Conservation (phyloP, 2,888 invertebrate species). For the Crocallis elinguaria region DNA sequence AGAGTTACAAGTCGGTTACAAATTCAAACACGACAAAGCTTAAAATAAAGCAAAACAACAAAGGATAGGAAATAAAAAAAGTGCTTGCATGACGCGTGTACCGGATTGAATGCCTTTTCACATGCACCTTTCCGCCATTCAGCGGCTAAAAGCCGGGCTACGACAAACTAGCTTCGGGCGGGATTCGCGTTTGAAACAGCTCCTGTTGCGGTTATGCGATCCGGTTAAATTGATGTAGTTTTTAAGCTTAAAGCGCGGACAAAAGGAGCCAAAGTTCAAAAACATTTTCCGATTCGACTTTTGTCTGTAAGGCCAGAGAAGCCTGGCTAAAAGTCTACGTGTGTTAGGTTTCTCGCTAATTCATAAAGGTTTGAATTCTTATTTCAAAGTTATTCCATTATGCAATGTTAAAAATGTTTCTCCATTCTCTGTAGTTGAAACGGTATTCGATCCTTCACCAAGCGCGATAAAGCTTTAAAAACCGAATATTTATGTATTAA, state of each 20-base stretch:
- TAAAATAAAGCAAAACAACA: slow-evolving; percentile 10
- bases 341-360: neutral
- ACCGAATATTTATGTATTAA: no score
- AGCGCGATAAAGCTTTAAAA: no score
- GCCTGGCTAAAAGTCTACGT: neutral
- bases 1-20: slow-evolving; percentile 1
- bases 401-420: no score
- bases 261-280: neutral
- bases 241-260: neutral
- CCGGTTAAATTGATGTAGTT: slow-evolving; percentile 11
- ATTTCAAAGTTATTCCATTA: neutral
- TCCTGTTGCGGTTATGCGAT: slow-evolving; percentile 14
- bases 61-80: slow-evolving; percentile 6
- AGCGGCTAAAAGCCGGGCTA: slow-evolving; percentile 16
- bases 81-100: neutral
- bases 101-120: slow-evolving; percentile 13
- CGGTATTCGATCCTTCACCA: no score
- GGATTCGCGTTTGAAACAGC: slow-evolving; percentile 5
- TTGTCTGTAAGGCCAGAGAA: neutral
- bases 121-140: slow-evolving; percentile 33
- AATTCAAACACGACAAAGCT: slow-evolving; percentile 21
- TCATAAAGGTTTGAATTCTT: neutral
- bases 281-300: neutral
- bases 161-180: slow-evolving; percentile 13
- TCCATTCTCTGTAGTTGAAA: no score